A percentile compares a stretch with the other conserved stretches of the same genome.
phyloP scores from a whole-genome alignment of 1,140 invertebrate species.

The Lutraria rhynchaena region DNA sequence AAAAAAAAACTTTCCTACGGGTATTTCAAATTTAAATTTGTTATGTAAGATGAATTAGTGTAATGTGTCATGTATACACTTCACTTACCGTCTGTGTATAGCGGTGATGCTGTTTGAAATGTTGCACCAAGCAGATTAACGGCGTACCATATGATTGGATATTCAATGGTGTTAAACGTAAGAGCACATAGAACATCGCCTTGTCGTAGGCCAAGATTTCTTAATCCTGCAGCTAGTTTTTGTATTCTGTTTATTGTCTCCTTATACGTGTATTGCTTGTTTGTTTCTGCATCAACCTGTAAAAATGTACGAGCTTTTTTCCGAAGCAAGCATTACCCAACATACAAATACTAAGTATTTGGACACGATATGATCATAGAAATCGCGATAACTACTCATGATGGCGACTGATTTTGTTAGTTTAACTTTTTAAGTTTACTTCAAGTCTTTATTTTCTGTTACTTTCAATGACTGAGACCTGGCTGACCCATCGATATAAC shows the following conservation, averaged over 20 bases:
- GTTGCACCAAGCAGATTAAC: slow-evolving; percentile 11
- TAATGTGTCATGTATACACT: no score
- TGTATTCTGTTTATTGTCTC: slow-evolving; percentile 27
- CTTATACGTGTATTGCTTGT: slow-evolving; percentile 11
- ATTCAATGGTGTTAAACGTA: slow-evolving; percentile 32
- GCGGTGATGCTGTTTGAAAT: slow-evolving; percentile 27
- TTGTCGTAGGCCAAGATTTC: not conserved
- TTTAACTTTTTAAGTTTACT: no score
- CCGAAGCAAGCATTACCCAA: no score
- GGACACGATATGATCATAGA: not conserved
- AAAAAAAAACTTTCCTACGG: no score
- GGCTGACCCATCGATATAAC: no score
- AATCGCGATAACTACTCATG: not conserved
- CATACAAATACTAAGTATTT: no score
- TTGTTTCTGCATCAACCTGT: slow-evolving; percentile 29
- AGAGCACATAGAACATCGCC: slow-evolving; percentile 43
- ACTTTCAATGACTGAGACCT: no score
- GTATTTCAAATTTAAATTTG: no score
- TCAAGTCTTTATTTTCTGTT: no score
- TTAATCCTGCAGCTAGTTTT: slow-evolving; percentile 7
- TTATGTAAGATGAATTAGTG: no score
- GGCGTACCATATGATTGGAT: slow-evolving; percentile 29
- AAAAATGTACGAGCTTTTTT: not conserved
- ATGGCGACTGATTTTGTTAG: no score
- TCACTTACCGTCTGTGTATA: slow-evolving; percentile 39